phyloP scores from a whole-genome alignment of 35 echinoderm and acorn worm genomes.

The Ophioderma brevispina region DNA sequence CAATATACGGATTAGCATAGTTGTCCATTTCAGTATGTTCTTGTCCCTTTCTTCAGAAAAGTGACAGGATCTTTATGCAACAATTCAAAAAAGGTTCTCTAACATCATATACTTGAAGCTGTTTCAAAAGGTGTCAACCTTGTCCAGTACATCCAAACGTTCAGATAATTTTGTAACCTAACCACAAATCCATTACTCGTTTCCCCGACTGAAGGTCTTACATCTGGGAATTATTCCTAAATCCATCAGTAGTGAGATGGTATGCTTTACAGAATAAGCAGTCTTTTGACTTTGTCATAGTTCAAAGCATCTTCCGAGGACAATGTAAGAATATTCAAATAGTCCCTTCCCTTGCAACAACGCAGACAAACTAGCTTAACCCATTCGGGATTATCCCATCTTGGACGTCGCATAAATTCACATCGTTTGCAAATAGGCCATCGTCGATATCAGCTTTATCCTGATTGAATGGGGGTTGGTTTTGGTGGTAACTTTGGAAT shows the following conservation, averaged over 20 bases:
- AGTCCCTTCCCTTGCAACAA: constrained; percentile 1
- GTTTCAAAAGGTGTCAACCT: no score
- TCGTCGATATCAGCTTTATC: constrained; percentile 12
- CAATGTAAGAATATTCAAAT: constrained; percentile 2
- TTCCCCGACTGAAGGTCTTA: not conserved
- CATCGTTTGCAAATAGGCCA: not conserved
- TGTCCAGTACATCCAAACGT: no score
- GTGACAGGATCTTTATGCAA: no score
- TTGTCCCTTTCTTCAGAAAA: no score
- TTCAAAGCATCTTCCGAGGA: no score
- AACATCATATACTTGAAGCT: no score
- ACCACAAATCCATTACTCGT: not conserved
- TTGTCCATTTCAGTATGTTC: no score
- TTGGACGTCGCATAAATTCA: not conserved
- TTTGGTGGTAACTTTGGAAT: constrained; percentile 24
- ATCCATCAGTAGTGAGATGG: not conserved
- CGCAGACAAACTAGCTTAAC: constrained; percentile 7
- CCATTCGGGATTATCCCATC: constrained; percentile 12
- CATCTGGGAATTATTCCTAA: not conserved
- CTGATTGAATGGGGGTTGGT: constrained; percentile 7
- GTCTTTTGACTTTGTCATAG: not conserved
- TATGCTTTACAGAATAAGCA: not conserved
- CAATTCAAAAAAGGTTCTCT: no score
- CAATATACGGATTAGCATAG: no score
- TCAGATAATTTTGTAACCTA: no score